Percentiles rank a stretch among this genome's conserved stretches.
Conservation (phyloP, 1,140 invertebrate species). For the Drosophila ercepeae region DNA sequence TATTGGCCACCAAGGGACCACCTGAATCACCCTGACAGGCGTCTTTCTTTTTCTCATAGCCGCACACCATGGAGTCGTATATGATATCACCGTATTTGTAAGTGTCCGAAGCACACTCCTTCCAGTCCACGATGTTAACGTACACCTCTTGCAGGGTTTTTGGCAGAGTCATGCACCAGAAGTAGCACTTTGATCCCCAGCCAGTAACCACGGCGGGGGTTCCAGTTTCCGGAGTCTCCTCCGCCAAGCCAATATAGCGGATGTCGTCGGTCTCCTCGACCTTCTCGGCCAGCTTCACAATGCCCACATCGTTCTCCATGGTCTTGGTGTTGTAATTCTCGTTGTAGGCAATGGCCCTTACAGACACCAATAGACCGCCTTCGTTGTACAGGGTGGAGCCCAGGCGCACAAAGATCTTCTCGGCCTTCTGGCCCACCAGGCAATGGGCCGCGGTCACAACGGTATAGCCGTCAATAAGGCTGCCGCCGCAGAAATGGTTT, state of each 20-base stretch:
- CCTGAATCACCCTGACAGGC: constrained; percentile 84
- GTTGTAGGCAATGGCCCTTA: constrained; percentile 16
- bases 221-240: constrained; percentile 29
- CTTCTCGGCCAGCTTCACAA: constrained; percentile 53
- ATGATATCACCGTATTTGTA: constrained; percentile 66
- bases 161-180: constrained; percentile 30
- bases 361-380: constrained; percentile 9
- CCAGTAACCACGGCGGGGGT: constrained; percentile 53
- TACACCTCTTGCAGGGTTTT: constrained; percentile 17
- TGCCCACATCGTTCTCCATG: constrained; percentile 68
- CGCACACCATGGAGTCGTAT: constrained; percentile 85
- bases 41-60: constrained; percentile 80
- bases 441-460: constrained; percentile 69
- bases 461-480: constrained; percentile 79
- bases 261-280: constrained; percentile 25
- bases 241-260: constrained; percentile 39
- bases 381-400: constrained; percentile 42
- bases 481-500: constrained; percentile 85
- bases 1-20: constrained; percentile 73
- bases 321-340: constrained; percentile 26
- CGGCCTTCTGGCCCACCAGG: constrained; percentile 10
- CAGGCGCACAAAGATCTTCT: constrained; percentile 5
- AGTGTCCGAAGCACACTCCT: constrained; percentile 10
- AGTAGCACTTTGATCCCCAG: constrained; percentile 44
- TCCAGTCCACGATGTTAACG: constrained; percentile 25